phyloP scores from a whole-genome alignment of 2,888 invertebrate species.

The Lepidonotus clava region DNA sequence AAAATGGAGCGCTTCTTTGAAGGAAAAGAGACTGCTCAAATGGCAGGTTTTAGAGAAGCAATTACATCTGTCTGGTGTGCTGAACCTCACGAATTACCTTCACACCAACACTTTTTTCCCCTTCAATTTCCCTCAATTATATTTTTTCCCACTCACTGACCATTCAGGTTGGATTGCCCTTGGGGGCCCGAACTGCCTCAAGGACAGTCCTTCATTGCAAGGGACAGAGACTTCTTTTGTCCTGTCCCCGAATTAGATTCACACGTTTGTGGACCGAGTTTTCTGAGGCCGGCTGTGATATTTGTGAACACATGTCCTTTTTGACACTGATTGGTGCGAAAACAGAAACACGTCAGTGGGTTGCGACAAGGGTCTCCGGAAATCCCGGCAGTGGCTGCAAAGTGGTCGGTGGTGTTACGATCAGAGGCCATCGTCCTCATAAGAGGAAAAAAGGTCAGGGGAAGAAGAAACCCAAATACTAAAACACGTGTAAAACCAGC shows the following conservation, averaged over 20 bases:
- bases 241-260: background rate
- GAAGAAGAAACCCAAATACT: too few relatives aligned
- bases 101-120: background rate
- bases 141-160: background rate
- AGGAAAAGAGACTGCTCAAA: background rate
- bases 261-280: too few relatives aligned
- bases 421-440: background rate
- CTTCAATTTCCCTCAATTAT: background rate
- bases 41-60: slow-evolving; percentile 7
- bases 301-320: slow-evolving; percentile 16
- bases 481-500: background rate
- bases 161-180: background rate
- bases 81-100: background rate
- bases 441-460: too few relatives aligned
- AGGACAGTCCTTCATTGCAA: background rate
- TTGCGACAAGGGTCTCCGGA: background rate
- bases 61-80: background rate
- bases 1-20: too few relatives aligned
- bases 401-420: background rate
- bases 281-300: background rate
- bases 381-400: background rate
- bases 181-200: background rate
- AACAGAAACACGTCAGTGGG: background rate
- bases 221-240: background rate
- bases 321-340: background rate